phyloP scores from a whole-genome alignment of 1,140 invertebrate species.

The Grapholita molesta region DNA sequence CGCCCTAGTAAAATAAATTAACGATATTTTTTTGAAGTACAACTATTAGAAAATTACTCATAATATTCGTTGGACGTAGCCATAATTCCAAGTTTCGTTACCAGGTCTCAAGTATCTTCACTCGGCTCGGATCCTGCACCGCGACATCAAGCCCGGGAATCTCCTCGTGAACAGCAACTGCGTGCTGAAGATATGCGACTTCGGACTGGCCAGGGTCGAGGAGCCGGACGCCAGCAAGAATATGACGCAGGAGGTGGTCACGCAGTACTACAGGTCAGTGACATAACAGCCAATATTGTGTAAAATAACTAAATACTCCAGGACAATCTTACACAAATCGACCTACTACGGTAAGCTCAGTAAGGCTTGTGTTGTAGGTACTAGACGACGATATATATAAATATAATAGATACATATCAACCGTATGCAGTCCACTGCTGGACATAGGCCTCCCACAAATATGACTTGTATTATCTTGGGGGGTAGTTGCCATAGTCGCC shows the following conservation, averaged over 20 bases:
- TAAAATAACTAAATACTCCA: not conserved
- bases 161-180: slow-evolving; percentile 99
- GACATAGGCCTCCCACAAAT: too few relatives aligned
- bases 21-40: not conserved
- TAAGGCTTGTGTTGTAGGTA: too few relatives aligned
- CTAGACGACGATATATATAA: too few relatives aligned
- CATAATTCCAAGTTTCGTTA: not conserved
- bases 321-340: too few relatives aligned
- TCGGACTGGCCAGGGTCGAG: slow-evolving; percentile 96
- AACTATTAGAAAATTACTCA: not conserved
- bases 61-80: not conserved
- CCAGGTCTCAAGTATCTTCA: slow-evolving; percentile 98
- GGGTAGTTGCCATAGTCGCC: too few relatives aligned
- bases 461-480: too few relatives aligned
- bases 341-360: too few relatives aligned
- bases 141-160: slow-evolving; percentile 99
- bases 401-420: too few relatives aligned
- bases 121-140: slow-evolving; percentile 97
- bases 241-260: slow-evolving; percentile 99
- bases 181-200: slow-evolving; percentile 99
- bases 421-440: too few relatives aligned
- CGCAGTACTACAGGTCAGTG: slow-evolving; percentile 93
- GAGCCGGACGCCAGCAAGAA: slow-evolving; percentile 94
- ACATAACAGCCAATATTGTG: not conserved
- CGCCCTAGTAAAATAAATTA: too few relatives aligned